Evolutionary conservation across 2,113 vertebrate genomes (phyloP).

Genomic region (Ia io): DNA sequence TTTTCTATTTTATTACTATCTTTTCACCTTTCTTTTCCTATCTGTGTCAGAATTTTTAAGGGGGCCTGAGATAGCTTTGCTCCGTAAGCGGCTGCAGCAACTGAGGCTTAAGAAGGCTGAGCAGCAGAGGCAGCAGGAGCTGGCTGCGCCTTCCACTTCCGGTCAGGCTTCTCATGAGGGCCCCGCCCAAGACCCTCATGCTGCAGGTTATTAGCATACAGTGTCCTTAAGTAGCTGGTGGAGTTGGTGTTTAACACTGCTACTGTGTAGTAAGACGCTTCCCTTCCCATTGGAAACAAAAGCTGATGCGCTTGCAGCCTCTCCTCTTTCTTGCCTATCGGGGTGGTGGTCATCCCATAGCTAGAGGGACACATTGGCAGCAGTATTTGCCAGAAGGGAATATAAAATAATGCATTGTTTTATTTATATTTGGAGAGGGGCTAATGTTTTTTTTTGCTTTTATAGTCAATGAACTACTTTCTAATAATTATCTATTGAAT

Average conservation of each 20-base stretch:
- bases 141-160: constrained; percentile 82
- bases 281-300: background rate
- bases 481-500: background rate
- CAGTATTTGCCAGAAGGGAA: background rate
- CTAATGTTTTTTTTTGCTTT: background rate
- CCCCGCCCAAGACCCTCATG: constrained; percentile 81
- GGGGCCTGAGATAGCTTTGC: constrained; percentile 96
- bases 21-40: constrained; percentile 67
- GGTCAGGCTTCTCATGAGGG: constrained; percentile 83
- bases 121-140: constrained; percentile 92
- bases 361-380: background rate
- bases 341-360: constrained; percentile 67
- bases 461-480: constrained; percentile 5
- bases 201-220: constrained; percentile 88
- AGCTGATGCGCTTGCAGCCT: constrained; percentile 74
- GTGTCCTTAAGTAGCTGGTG: constrained; percentile 77
- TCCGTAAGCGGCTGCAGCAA: constrained; percentile 96
- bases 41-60: constrained; percentile 89
- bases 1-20: constrained; percentile 63
- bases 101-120: constrained; percentile 94
- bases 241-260: constrained; percentile 76
- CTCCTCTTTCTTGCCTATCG: constrained; percentile 58
- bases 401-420: background rate
- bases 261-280: constrained; percentile 79
- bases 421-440: background rate